Base-by-base conservation (phyloP, 1,140 invertebrate genomes). In the Trichonephila inaurata region DNA sequence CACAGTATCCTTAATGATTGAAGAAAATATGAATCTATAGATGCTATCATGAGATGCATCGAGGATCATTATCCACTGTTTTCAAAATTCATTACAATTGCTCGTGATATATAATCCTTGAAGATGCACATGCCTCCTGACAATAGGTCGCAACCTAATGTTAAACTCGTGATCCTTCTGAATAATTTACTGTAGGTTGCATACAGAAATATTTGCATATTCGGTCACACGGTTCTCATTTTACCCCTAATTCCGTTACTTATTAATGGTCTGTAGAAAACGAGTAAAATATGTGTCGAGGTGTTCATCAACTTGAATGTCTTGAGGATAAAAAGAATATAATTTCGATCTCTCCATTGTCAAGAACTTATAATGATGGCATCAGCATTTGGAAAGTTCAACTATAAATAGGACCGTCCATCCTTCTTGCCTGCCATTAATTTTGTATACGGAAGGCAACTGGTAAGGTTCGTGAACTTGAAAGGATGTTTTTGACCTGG, bases 381-480 rank as follows among this genome's bases (percentile, higher is more conserved):
- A 72, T 10, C 69, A 72, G n/a, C 16, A 72, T 72, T 72, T 72
- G 28, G 69, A 33, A 33, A 33, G 69, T 72, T 72, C 69, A 72
- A 2, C 69, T 72, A 72, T 72, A 72, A 72, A 72, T 72, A 72
- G 69, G 28, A 72, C 28, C 14, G 5, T 72, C n/a, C 64, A 66
- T 16, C 14, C 69, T 33, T 28, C 12, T 51, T 51, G 51, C 51
- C 51, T 10, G 51, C 51, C 51, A 51, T 51, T 51, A 51, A 51
- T 51, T 18, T 16, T 28, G 24, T 5, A 33, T 72, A 28, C 69
- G 12, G 28, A 28, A 33, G 16, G 14, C 24, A 28, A 28, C 7
- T 14, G 18, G 5, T 14, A 44, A 85, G 82, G 82, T 85, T 60
- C 58, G 12, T 60, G 82, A 85, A 85, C 82, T 85, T 85, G 19